Base-by-base conservation (phyloP, 2,113 vertebrate species). In the Sialia sialis region DNA sequence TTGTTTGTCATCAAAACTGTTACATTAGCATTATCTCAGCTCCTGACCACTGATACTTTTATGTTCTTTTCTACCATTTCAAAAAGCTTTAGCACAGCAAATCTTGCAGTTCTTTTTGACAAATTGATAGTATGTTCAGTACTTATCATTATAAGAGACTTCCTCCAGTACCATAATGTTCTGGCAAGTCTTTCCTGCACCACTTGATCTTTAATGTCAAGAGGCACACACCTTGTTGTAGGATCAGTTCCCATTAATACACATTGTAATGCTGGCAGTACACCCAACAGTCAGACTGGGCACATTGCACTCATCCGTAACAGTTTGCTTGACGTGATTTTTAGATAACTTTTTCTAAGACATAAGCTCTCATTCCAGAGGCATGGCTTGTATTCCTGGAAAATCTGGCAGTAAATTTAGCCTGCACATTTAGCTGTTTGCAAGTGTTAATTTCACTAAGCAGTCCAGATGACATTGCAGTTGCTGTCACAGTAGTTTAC, bases 361-460 rank as follows among this genome's bases (percentile, higher is more conserved):
- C 8, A 16, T 5, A 54, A 46, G 14, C 21, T 67, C 41, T 83
- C 4, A 1, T 80, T 92, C 38, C 76, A 70, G 59, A 81, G n/a
- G 21, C 11, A 26, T 27, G 23, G 38, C 34, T 88, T 54, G 14
- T 49, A n/a, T 43, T 48, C 29, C 32, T 43, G 32, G 26, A 52
- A 91, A 80, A 88, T 9, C 4, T 3, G 36, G n/a, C n/a, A 82
- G 38, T 30, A 68, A 82, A 60, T 68, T 32, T 30, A 11, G 17
- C 34, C 58, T 13, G 67, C 10, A 6, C 3, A 7, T 36, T 87
- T 83, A 48, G 51, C 72, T 88, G 27, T 25, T 68, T 63, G 32
- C 49, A 94, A 83, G 82, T n/a, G 34, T 66, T 87, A 83, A 82
- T 62, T 94, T 75, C 36, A 60, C 67, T 44, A 63, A 54, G 43